Conservation (phyloP, 2,888 invertebrate genomes). For the Harpagoxenus sublaevis region DNA sequence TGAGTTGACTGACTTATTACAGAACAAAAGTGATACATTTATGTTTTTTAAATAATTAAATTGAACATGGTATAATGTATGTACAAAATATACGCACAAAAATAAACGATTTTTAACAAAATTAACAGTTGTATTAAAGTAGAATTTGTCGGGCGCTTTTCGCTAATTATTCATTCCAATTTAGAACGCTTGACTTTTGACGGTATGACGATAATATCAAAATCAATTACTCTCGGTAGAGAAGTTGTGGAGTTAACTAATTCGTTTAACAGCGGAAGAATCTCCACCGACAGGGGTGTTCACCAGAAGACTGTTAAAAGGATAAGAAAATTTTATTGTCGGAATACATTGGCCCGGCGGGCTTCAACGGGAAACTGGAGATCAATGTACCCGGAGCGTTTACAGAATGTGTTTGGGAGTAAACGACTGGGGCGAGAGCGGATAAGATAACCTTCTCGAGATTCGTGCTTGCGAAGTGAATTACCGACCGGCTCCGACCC, state of each 20-base stretch:
- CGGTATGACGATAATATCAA: background rate
- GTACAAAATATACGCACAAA: background rate
- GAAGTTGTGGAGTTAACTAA: constrained; percentile 15
- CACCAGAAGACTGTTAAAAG: constrained; percentile 25
- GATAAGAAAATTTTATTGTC: constrained; percentile 52
- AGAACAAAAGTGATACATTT: background rate
- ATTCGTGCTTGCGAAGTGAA: constrained; percentile 54
- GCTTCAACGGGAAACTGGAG: constrained; percentile 45
- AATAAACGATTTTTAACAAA: background rate
- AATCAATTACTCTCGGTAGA: constrained; percentile 7
- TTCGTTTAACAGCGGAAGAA: constrained; percentile 28
- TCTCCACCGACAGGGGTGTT: background rate
- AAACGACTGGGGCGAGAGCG: constrained; percentile 43
- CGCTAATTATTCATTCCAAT: background rate
- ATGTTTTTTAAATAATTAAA: background rate
- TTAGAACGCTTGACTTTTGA: background rate
- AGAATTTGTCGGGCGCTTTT: background rate
- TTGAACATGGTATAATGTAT: background rate
- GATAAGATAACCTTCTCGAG: constrained; percentile 50
- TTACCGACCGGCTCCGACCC: constrained; percentile 23
- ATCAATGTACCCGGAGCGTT: constrained; percentile 58
- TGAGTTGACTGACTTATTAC: background rate
- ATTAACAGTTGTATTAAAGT: background rate
- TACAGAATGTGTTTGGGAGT: constrained; percentile 59
- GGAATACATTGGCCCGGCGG: constrained; percentile 35